Conservation (phyloP, 2,113 vertebrate genomes). For the Halcyon malimbica region DNA sequence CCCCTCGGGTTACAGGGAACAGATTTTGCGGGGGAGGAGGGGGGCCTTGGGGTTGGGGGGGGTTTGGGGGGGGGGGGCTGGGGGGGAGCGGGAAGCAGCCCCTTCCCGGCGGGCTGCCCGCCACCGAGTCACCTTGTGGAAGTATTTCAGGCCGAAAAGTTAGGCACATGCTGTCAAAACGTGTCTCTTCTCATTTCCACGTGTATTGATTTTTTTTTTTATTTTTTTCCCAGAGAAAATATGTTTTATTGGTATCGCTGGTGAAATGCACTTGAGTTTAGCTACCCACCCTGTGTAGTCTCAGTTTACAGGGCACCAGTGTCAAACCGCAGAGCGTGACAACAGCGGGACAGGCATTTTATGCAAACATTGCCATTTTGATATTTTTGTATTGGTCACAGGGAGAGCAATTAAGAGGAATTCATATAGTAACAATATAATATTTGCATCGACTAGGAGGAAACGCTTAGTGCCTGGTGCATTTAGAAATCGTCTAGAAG, state of each 20-base stretch:
- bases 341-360: neutral
- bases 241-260: accelerated
- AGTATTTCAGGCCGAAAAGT: constrained; percentile 13
- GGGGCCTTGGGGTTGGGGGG: neutral
- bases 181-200: neutral
- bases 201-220: no score
- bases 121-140: constrained; percentile 30
- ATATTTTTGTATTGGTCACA: accelerated
- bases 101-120: neutral
- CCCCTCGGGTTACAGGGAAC: no score
- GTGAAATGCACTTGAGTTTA: accelerated
- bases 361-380: neutral
- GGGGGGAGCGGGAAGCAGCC: neutral
- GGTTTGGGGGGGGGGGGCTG: neutral
- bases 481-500: neutral
- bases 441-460: neutral
- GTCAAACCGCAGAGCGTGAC: neutral
- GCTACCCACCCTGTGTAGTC: accelerated
- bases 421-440: accelerated
- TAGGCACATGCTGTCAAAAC: neutral
- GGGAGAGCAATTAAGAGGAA: neutral
- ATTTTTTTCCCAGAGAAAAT: no score
- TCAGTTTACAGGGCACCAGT: neutral
- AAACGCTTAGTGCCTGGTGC: neutral
- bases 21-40: no score